Evolutionary conservation across 2,797 vertebrate species (phyloP), one percentile per base, ranked within the genome.

Genomic region (Pipistrellus nathusii): DNA sequence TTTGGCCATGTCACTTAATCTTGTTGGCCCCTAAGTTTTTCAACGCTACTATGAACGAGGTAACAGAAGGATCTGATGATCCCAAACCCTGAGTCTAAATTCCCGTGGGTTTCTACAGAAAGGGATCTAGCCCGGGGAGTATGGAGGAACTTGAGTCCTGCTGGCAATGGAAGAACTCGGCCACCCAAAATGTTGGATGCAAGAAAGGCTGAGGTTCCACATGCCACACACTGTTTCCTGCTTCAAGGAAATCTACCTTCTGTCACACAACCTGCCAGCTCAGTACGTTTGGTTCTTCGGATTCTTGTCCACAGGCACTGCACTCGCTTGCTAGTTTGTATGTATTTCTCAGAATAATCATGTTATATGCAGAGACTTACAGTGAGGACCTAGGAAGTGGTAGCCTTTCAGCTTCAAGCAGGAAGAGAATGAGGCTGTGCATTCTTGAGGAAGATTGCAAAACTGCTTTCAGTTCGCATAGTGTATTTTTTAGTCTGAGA

Each of bases 401-500:
- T 71, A 94, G 64, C 64, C 46, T 73, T 96, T 96, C 78, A 97
- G 62, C 83, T 44, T 30, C 57, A 94, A 93, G 76, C 97, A 97
- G 82, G 93, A 91, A 59, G 72, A 88, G 82, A 38, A 97, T 94
- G 94, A 87, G 75, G 88, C 83, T 95, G 94, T 95, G 91, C 27
- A 93, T 96, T 95, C 89, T 96, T 87, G 93, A 92, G 83, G 83
- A 96, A 96, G 95, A 96, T 94, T 94, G 95, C 93, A 97, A 97
- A 96, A 97, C 93, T 55, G 57, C 51, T 98, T 97, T 98, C 92
- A 96, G 94, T 96, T 97, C 93, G 44, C 89, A 88, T 96, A 94
- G 86, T 98, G 72, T 96, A 85, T 97, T 97, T 97, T 97, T 95
- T 92, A 97, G 91, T 93, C 90, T 95, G 94, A 97, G 91, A 96